Base-by-base conservation (phyloP, 2,113 vertebrate genomes). In the Azemiops feae region DNA sequence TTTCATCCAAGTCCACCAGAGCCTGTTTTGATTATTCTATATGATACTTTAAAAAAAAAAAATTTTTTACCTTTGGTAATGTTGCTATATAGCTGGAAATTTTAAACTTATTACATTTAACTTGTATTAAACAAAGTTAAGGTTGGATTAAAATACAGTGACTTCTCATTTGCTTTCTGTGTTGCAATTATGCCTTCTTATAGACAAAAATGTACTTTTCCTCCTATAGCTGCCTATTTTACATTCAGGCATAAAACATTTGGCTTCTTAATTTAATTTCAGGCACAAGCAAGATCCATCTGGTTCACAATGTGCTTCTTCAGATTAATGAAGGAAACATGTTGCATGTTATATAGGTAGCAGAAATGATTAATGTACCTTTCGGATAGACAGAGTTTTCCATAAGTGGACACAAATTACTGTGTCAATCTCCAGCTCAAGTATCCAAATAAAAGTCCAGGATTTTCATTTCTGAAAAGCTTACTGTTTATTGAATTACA, bases 321-420 rank as follows among this genome's bases (percentile, higher is more conserved):
- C 30, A 11, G 9, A 23, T 30, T 45, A 50, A 52, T 52, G 39
- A 12, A n/a, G 25, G 20, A 50, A 50, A 14, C 16, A 22, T 6
- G 27, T 34, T 89, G 34, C 18, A 45, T 69, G 47, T 85, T 58
- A 85, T 12, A 25, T 57, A 57, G 53, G 34, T 39, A 85, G 34
- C 20, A 89, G 11, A 92, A 85, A 89, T 55, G 1, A 85, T 92
- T 92, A 55, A 34, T 0, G 0, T 60, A 50, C 3, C 55, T 39
- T 16, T 92, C 34, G 85, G 69, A 64, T 7, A 85, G 16, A 50
- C 64, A 87, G 53, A 25, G 11, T 92, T 95, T 94, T 94, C 88
- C 91, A 54, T 43, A 92, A 9, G n/a, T 91, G 11, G 54, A 92
- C 92, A 86, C 60, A 92, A 25, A 12, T 27, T 30, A 64, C 7